phyloP scores from a whole-genome alignment of 2,113 vertebrate genomes.

The Otis tarda region DNA sequence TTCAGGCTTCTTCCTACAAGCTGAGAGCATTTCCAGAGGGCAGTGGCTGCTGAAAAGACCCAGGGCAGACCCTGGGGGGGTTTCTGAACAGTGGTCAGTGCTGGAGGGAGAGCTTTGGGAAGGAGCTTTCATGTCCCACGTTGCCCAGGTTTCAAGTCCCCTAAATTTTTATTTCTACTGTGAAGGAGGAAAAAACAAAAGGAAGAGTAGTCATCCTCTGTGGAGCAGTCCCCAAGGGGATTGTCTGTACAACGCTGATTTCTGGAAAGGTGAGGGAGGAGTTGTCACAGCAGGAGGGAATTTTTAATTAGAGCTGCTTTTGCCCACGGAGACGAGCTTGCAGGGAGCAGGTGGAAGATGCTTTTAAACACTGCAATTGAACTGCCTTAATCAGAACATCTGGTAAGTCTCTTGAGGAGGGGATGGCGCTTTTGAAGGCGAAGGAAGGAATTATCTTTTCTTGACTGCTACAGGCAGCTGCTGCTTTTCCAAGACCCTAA shows the following conservation, averaged over 20 bases:
- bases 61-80: background rate
- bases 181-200: background rate
- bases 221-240: background rate
- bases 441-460: conserved; percentile 23
- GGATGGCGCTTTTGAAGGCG: conserved; percentile 2
- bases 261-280: conserved; percentile 50
- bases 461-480: background rate
- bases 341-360: background rate
- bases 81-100: background rate
- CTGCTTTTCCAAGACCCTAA: background rate
- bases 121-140: background rate
- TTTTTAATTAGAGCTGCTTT: conserved; percentile 52
- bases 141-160: background rate
- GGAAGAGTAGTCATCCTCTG: background rate
- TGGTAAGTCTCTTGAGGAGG: conserved; percentile 45
- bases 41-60: background rate
- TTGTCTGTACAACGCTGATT: background rate
- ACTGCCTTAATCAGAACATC: conserved; percentile 63
- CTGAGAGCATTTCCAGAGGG: background rate
- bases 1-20: background rate
- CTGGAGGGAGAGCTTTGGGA: background rate
- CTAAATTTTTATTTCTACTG: background rate
- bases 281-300: conserved; percentile 1
- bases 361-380: conserved; percentile 52
- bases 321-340: background rate